phyloP scores from a whole-genome alignment of 2,113 vertebrate genomes.

The Syngnathus floridae region DNA sequence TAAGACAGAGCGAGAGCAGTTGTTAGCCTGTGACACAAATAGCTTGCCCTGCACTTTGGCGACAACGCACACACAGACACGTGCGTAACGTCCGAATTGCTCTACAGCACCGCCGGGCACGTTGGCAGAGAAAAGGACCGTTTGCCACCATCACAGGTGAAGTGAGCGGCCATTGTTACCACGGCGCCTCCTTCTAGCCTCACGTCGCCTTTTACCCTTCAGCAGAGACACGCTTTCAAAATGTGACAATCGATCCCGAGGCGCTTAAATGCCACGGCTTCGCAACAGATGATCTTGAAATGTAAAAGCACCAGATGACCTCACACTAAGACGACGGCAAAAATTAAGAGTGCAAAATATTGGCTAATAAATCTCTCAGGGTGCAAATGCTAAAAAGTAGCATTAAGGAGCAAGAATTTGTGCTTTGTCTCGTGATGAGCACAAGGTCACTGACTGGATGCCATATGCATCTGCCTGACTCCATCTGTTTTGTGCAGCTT shows the following conservation, averaged over 20 bases:
- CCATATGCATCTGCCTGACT: not conserved
- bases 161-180: conserved; percentile 19
- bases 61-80: conserved; percentile 1
- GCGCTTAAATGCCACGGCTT: conserved; percentile 13
- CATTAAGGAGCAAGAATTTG: not conserved
- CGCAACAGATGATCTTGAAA: conserved; percentile 33
- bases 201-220: conserved; percentile 11
- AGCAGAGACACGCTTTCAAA: not conserved
- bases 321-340: conserved; percentile 14
- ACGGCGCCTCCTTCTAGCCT: conserved; percentile 5
- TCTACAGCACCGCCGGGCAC: conserved; percentile 13
- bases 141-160: conserved; percentile 17
- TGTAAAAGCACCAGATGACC: conserved; percentile 47
- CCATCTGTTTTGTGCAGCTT: not conserved
- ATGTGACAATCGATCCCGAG: not conserved
- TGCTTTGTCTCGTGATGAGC: not conserved
- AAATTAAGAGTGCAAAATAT: not conserved
- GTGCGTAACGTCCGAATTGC: conserved; percentile 12
- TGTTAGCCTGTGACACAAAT: conserved; percentile 43
- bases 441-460: not conserved
- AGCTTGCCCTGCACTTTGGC: conserved; percentile 34
- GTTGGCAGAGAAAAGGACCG: conserved; percentile 9
- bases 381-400: not conserved
- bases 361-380: not conserved
- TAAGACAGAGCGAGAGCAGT: conserved; percentile 31